phyloP scores from a whole-genome alignment of 2,797 vertebrate species.

The Phoeniculus purpureus region DNA sequence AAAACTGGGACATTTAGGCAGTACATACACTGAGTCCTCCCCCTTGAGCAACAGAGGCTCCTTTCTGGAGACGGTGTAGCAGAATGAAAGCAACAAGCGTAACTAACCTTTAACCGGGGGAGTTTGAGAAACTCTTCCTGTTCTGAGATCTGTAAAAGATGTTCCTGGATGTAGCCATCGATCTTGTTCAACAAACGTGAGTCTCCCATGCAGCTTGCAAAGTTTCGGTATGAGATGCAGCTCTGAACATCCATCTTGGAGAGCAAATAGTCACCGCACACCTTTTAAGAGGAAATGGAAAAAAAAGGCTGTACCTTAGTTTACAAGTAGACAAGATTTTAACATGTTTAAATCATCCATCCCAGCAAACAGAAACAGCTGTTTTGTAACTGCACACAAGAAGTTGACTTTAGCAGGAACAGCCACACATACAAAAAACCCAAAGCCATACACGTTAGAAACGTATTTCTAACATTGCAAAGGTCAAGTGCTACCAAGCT shows the following conservation, averaged over 20 bases:
- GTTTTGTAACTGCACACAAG: background rate
- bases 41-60: background rate
- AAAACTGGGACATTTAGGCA: background rate
- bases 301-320: background rate
- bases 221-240: constrained; percentile 95
- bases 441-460: accelerated
- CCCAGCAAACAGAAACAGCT: background rate
- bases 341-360: background rate
- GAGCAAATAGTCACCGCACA: constrained; percentile 97
- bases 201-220: constrained; percentile 94
- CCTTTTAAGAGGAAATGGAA: constrained; percentile 78
- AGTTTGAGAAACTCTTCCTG: constrained; percentile 99
- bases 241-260: constrained; percentile 93
- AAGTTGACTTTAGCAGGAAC: background rate
- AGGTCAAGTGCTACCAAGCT: background rate
- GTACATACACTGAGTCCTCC: background rate
- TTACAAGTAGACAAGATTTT: background rate
- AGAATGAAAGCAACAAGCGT: background rate
- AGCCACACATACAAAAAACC: background rate
- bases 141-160: constrained; percentile 93
- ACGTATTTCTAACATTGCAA: background rate
- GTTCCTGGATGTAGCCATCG: constrained; percentile 94
- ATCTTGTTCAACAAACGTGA: constrained; percentile 89
- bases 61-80: background rate
- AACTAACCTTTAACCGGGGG: constrained; percentile 92